Conservation (phyloP, 2,797 vertebrate species). For the Anomalospiza imberbis region DNA sequence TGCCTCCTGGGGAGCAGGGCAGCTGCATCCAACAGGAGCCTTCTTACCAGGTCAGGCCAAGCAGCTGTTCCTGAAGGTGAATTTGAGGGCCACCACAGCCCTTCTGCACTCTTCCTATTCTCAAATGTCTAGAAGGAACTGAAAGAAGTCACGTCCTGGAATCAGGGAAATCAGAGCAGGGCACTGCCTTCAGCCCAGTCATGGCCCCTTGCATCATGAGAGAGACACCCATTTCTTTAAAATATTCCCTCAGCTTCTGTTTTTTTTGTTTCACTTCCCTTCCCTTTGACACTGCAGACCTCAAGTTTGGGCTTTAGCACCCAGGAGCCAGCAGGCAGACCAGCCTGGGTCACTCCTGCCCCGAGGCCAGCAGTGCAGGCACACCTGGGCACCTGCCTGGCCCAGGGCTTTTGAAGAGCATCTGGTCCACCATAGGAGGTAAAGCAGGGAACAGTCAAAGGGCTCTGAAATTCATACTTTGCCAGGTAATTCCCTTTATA, state of each 20-base stretch:
- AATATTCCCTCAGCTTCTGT: neutral
- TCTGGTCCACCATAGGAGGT: neutral
- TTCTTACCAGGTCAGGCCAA: neutral
- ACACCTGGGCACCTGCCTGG: neutral
- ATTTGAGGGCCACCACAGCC: neutral
- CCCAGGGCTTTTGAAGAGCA: neutral
- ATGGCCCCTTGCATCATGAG: neutral
- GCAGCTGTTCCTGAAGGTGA: neutral
- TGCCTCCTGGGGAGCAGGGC: neutral
- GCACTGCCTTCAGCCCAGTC: neutral
- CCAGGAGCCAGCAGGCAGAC: neutral
- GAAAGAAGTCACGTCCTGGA: neutral
- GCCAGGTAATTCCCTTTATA: neutral
- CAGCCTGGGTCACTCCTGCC: neutral
- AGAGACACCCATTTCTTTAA: neutral
- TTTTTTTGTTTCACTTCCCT: constrained; percentile 20
- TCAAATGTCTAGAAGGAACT: neutral
- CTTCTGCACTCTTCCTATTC: neutral
- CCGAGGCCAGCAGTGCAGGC: neutral
- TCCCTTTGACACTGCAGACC: neutral
- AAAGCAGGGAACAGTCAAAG: neutral
- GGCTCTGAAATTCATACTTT: neutral
- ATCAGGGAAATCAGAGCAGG: neutral
- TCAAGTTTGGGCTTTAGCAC: neutral
- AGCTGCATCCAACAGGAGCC: accelerated